phyloP scores from a whole-genome alignment of 2,797 vertebrate species.

The Gadopsis bispinosus region DNA sequence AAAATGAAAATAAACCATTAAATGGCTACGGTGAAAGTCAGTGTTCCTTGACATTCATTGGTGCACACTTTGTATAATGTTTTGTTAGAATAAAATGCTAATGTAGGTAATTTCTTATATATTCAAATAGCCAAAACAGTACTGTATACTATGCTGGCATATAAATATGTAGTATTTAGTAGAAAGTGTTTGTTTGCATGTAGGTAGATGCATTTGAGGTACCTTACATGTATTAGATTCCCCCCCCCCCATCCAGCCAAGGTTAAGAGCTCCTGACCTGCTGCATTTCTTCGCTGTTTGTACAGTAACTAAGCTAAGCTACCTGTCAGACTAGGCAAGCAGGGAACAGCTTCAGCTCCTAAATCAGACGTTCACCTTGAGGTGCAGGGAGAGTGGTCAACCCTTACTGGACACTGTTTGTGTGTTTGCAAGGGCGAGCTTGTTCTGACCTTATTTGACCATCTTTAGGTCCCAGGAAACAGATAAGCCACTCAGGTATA shows the following conservation, averaged over 20 bases:
- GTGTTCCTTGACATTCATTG: neutral
- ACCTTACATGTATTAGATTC: conserved; percentile 12
- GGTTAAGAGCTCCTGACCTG: conserved; percentile 46
- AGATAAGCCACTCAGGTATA: conserved; percentile 58
- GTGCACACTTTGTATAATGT: neutral
- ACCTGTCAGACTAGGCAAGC: conserved; percentile 49
- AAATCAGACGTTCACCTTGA: conserved; percentile 66
- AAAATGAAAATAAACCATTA: neutral
- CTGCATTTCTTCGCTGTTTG: conserved; percentile 67
- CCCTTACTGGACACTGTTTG: conserved; percentile 59
- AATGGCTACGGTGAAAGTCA: neutral
- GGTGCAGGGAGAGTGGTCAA: conserved; percentile 39
- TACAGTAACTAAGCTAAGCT: conserved; percentile 55
- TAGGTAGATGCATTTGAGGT: neutral
- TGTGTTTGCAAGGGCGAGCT: conserved; percentile 37
- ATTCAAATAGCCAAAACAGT: neutral
- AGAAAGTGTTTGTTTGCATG: conserved; percentile 5
- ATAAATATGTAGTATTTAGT: conserved; percentile 2
- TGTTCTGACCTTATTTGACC: conserved; percentile 62
- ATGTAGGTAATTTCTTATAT: neutral
- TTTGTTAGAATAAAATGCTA: neutral
- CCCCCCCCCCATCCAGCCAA: conserved; percentile 17
- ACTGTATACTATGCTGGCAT: neutral
- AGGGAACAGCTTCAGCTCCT: conserved; percentile 52
- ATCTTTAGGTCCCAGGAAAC: conserved; percentile 75